Evolutionary conservation across 92 coral and sea anemone genomes (phyloP), one percentile per base, ranked within the genome.

Genomic region (Palythoa caribaeorum): DNA sequence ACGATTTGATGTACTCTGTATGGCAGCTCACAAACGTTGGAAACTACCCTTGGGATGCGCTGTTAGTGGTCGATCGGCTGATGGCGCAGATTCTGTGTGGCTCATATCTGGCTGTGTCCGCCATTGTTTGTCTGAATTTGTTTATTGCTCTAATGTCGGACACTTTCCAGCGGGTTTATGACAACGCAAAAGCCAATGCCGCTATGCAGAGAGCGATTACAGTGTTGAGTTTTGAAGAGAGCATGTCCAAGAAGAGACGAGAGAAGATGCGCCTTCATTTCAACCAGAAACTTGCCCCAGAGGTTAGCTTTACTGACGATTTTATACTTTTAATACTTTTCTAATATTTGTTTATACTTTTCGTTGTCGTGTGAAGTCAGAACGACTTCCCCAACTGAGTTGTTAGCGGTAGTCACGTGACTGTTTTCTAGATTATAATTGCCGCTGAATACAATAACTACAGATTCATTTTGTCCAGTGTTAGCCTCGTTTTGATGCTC

Each of bases 121-220:
- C 98, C 17, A 94, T 97, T 76, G 90, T 97, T 66, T 87, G 96
- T 89, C 89, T 97, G 71, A 97, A 97, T 72, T 91, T 97, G 81
- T 97, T 97, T 84, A 97, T 97, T 47, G 99, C 99, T 5, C 94
- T 97, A 13, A 95, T 97, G 99, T 97, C 99, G 60, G 99, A 97
- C 91, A 97, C 99, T 75, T 97, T 97, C 80, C 99, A 97, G 92
- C 95, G 99, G 39, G 99, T 97, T 19, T 96, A 97, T 72, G 99
- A 97, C 72, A 97, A 97, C 90, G 99, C 99, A 37, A 95, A 92
- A 59, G 99, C 99, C 0, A 97, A 97, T 78, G 94, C 99, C 3
- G 97, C 95, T 71, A 97, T 97, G 99, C 98, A 94, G 87, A 94
- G 98, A n/a, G 99, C 99, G 0, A 96, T 93, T 73, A 90, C 94